Conservation (phyloP, 2,888 invertebrate species). For the Spilarctia lutea region DNA sequence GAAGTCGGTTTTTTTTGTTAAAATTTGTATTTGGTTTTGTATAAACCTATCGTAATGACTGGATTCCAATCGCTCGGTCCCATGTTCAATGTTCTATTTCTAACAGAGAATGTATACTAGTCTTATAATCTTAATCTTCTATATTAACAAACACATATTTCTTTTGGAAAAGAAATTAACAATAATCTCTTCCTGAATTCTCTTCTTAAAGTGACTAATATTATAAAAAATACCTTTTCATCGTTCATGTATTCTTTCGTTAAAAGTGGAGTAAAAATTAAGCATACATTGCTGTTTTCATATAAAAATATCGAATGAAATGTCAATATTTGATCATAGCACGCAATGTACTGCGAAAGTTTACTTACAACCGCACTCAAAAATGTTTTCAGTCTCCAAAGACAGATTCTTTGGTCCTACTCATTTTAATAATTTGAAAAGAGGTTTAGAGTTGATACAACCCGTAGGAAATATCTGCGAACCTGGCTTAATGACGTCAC, state of each 20-base stretch:
- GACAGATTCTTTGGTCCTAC: no score
- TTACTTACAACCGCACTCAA: background rate
- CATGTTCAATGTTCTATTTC: conserved; percentile 32
- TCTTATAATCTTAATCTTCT: background rate
- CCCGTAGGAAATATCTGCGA: no score
- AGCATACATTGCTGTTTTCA: background rate
- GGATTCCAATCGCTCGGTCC: background rate
- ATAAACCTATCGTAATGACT: background rate
- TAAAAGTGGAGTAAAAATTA: background rate
- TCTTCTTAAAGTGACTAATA: background rate
- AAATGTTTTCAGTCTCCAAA: background rate
- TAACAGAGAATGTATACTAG: conserved; percentile 5
- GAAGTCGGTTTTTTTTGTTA: no score
- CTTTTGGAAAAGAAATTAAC: background rate
- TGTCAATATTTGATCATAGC: background rate
- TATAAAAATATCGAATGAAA: background rate
- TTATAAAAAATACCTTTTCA: background rate
- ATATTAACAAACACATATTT: conserved; percentile 1
- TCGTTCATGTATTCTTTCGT: no score
- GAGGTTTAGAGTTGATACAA: no score
- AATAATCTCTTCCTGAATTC: background rate
- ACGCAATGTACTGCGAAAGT: background rate
- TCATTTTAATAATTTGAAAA: no score
- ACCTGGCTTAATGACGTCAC: no score
- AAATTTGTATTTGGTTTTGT: no score